Evolutionary conservation across 1,140 invertebrate species (phyloP).

Genomic region (Formica selysi): DNA sequence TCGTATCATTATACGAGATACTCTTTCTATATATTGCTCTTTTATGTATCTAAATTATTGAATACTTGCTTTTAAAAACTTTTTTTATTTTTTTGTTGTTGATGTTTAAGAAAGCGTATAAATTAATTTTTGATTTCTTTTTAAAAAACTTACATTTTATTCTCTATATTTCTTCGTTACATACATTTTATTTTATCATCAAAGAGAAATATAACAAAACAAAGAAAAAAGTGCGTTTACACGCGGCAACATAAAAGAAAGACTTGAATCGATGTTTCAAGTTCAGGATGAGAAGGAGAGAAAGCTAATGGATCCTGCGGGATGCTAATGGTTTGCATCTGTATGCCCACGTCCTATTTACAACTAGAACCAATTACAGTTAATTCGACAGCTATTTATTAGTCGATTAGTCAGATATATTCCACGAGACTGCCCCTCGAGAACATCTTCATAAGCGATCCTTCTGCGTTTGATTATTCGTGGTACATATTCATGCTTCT

Average conservation of each 20-base stretch:
- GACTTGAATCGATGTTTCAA: conserved; percentile 65
- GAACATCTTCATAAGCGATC: conserved; percentile 68
- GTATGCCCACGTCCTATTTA: conserved; percentile 67
- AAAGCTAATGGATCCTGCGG: conserved; percentile 75
- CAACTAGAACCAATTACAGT: conserved; percentile 72
- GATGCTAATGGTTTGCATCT: conserved; percentile 74
- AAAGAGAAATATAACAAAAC: not conserved
- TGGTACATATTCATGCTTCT: conserved; percentile 7
- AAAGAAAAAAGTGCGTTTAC: conserved; percentile 10
- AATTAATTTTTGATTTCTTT: not conserved
- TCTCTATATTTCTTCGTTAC: not conserved
- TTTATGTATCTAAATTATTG: not conserved
- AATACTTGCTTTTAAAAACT: not conserved
- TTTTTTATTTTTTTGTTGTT: not conserved
- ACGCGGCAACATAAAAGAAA: conserved; percentile 16
- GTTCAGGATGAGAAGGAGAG: conserved; percentile 60
- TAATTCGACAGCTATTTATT: conserved; percentile 77
- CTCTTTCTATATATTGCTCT: not conserved
- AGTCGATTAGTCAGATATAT: conserved; percentile 73
- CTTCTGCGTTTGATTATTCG: conserved; percentile 46
- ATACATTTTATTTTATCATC: conserved; percentile 41
- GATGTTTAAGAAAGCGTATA: not conserved
- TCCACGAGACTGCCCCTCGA: conserved; percentile 50
- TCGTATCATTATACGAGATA: not conserved
- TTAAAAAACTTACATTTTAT: conserved; percentile 2